Evolutionary conservation across 2,888 invertebrate species (phyloP), one percentile per base, ranked within the genome.

Genomic region (Spatulosminthurus flaviceps): DNA sequence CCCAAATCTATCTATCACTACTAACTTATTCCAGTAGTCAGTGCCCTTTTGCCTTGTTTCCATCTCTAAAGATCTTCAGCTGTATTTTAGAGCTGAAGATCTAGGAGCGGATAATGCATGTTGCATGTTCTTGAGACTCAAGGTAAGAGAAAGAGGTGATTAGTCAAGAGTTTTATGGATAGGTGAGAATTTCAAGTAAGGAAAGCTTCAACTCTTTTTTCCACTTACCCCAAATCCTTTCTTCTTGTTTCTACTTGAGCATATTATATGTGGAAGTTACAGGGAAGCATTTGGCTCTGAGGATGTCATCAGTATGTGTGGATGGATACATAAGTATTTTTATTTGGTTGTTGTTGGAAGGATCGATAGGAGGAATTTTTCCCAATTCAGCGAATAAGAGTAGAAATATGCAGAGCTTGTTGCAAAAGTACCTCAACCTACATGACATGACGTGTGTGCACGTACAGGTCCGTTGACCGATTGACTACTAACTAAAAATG

Each of bases 231-330:
- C 26, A 22, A 28, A 41, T 75, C 64, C 66, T 75, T 66, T 74
- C 61, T 29, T 74, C 26, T 16, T 71, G n/a, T n/a, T n/a, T n/a
- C n/a, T n/a, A n/a, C 41, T 9, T 43, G 29, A 29, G 69, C 4
- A 26, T 67, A 28, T 11, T n/a, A 24, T 19, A 24, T 1, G 69
- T 16, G n/a, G n/a, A 69, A 5, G 29, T n/a, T 71, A 42, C 0
- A 1, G 34, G 42, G 34, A 70, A 19, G 22, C n/a, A 24, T n/a
- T n/a, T 66, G 66, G 42, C 34, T n/a, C n/a, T n/a, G 42, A 71
- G 73, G 60, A 51, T 51, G 73, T 73, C 73, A 73, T 51, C 73
- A 73, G 60, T 73, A 73, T 73, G 73, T 73, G 73, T 61, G 28
- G 28, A 29, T 16, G 22, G n/a, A 19, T 34, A 29, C 51, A 71